Percentiles rank a stretch among this genome's conserved stretches.
phyloP scores from a whole-genome alignment of 2,888 invertebrate genomes.

The Acleris laterana region DNA sequence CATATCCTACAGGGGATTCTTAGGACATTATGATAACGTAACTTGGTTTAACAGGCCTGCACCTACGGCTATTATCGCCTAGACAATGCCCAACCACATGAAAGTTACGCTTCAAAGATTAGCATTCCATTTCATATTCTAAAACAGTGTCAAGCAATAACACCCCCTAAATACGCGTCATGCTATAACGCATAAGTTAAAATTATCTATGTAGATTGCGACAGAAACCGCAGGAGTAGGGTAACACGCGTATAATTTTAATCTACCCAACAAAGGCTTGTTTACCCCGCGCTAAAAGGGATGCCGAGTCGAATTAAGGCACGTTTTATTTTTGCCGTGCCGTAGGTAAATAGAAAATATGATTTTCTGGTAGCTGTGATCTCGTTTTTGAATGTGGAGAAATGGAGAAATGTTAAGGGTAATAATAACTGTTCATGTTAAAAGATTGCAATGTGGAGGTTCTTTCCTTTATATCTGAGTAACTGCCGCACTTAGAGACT shows the following conservation, averaged over 20 bases:
- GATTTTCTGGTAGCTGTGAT: conserved; percentile 31
- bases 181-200: conserved; percentile 27
- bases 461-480: too few species aligned
- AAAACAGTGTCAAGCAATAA: conserved; percentile 10
- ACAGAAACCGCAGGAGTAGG: conserved; percentile 50
- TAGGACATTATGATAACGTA: too few species aligned
- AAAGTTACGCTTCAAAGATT: background rate
- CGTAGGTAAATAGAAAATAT: conserved; percentile 41
- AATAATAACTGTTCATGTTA: too few species aligned
- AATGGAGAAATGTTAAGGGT: too few species aligned
- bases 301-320: conserved; percentile 58
- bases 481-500: too few species aligned
- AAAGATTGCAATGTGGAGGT: too few species aligned
- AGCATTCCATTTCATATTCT: background rate
- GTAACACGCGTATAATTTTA: conserved; percentile 65
- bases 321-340: conserved; percentile 49
- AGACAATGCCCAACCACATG: background rate
- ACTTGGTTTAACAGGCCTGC: too few species aligned
- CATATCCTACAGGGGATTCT: too few species aligned
- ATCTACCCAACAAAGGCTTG: conserved; percentile 57
- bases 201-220: conserved; percentile 32
- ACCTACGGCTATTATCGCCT: background rate
- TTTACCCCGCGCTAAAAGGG: conserved; percentile 62
- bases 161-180: conserved; percentile 23
- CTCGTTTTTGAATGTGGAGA: background rate